Base-by-base conservation (phyloP, 2,797 vertebrate genomes). In the Thamnophis elegans region DNA sequence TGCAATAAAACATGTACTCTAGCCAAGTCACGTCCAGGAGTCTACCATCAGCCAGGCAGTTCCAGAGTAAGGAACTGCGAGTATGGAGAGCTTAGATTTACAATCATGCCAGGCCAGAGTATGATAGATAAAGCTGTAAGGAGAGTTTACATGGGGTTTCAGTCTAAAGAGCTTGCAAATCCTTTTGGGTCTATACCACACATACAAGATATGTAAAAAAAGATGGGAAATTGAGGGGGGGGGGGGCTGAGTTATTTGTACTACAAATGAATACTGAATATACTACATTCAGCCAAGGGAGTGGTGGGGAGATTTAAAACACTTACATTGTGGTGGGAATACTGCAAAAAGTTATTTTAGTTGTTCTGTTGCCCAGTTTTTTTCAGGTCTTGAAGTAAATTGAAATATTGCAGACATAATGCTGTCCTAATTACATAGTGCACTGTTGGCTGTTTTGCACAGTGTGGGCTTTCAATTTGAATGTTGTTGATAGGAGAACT, bases 401-500 rank as follows among this genome's bases (percentile, higher is more conserved):
- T 91, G 85, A 96, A 94, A 90, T 85, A 25, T 90, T 78, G 42
- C 68, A 60, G 90, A 90, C 32, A 28, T 5, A n/a, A 56, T 3
- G 89, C 94, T 95, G 93, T 92, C 90, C 88, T 95, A 12, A n/a
- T 90, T 94, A 87, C 73, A 62, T 51, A 89, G 32, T 92, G 47
- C 89, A 36, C 91, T 2, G 90, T 89, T 65, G 89, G 59, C 93
- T 89, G 73, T 86, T 89, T 6, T 68, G 94, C 92, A 68, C 92
- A 89, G 94, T 94, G 47, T 26, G 55, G 96, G 95, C 95, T 89
- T 93, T 12, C 92, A 95, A 96, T 97, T 96, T 32, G 68, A 92
- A 20, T 54, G 0, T 88, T 95, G 95, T 95, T 95, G 97, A 95
- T 97, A 93, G 2, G 96, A 93, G 89, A 93, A 95, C 94, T 85